These are phyloP conservation scores for Philaethria dido DNA, from an alignment of 2,888 invertebrate genomes.

Conservation along the genomic window DNA sequence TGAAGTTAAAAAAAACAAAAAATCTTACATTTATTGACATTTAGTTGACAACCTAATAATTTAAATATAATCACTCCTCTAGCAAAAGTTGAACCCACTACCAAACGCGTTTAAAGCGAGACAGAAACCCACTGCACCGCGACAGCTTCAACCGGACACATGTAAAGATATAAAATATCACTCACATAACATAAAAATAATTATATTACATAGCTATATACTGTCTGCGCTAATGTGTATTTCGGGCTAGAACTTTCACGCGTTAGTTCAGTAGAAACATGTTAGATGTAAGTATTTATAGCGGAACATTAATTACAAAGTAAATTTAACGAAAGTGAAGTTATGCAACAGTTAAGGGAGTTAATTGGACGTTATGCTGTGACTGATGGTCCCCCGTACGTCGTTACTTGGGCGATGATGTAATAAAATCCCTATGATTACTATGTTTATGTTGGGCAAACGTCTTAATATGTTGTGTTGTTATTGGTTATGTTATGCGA, in stretches of 20 bases:
- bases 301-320: slow-evolving; percentile 50
- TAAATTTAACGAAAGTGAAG: slow-evolving; percentile 54
- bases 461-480: slow-evolving; percentile 24
- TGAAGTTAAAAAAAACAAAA: too few relatives aligned
- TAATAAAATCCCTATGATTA: slow-evolving; percentile 53
- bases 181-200: background rate
- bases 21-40: too few relatives aligned
- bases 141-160: background rate
- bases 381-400: slow-evolving; percentile 59
- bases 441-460: slow-evolving; percentile 31
- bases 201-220: slow-evolving; percentile 6
- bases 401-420: slow-evolving; percentile 52
- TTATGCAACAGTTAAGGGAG: slow-evolving; percentile 54
- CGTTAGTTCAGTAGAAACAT: slow-evolving; percentile 9
- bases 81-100: too few relatives aligned
- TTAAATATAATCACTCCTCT: too few relatives aligned
- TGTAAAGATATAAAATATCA: background rate
- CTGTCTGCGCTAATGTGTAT: slow-evolving; percentile 20
- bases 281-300: slow-evolving; percentile 24
- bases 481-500: background rate
- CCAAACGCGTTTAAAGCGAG: too few relatives aligned
- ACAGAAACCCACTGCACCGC: too few relatives aligned
- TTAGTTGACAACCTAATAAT: too few relatives aligned
- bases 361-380: slow-evolving; percentile 59
- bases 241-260: slow-evolving; percentile 21